Evolutionary conservation across 2,888 invertebrate species (phyloP), one percentile per base, ranked within the genome.

Genomic region (Caenorhabditis afra): DNA sequence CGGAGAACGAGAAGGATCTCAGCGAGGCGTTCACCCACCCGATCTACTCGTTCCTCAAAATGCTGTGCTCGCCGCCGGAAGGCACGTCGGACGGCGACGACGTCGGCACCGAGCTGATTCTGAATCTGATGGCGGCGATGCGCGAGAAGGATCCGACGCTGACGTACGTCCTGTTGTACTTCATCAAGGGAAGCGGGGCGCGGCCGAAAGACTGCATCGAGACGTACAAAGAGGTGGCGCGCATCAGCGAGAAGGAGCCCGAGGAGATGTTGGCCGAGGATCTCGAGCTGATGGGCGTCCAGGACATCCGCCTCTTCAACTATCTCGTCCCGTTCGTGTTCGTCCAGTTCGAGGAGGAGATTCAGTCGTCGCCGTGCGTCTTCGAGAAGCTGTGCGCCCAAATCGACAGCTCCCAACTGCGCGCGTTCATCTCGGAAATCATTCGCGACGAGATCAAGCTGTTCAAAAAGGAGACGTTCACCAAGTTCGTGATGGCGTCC

Each of bases 241-340:
- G 71, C 29, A 73, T 74, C 16, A 59, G 71, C 29, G 95, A 95
- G 85, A 85, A 90, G 81, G 91, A 91, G 71, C 86, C 88, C 35
- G 90, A 90, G 81, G 91, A 91, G 73, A 86, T 92, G 68, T 92
- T 96, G 88, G 93, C 94, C 62, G 93, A 94, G 81, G 97, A 97
- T 92, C 52, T 83, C 3, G 65, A 79, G 49, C 23, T 53, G 44
- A 95, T 96, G 90, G 96, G 96, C 91, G 39, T 71, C 8, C 71
- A 71, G 20, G 80, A 80, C 47, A 64, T 20, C 45, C 75, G 76
- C 10, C 37, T 80, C 0, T 80, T 80, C 41, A 61, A 57, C 1
- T 97, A 95, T 94, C 92, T 98, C 87, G 93, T 97, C 90, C 96
- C 97, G 59, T 96, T 96, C 91, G 93, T 97, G 79, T 97, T 95